Evolutionary conservation across 2,113 vertebrate genomes (phyloP).

Genomic region (Anoura caudifer): DNA sequence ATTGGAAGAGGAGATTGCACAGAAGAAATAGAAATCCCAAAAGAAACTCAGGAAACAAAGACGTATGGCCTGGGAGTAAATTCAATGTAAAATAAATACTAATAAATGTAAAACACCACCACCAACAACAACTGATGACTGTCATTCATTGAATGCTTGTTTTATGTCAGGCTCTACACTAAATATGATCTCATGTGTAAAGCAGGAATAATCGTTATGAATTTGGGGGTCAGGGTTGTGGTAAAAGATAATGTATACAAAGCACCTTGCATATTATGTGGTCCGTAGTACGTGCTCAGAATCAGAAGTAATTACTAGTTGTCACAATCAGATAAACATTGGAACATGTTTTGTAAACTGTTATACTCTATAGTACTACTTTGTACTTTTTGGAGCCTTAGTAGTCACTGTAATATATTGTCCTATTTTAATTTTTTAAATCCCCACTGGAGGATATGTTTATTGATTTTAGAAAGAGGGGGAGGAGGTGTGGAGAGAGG

Average conservation of each 20-base stretch:
- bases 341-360: background rate
- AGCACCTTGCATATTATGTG: background rate
- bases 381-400: background rate
- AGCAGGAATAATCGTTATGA: background rate
- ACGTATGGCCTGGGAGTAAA: too few relatives aligned
- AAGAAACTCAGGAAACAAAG: too few relatives aligned
- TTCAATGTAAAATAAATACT: too few relatives aligned
- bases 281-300: background rate
- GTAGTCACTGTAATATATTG: background rate
- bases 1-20: too few relatives aligned
- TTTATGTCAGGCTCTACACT: background rate
- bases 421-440: background rate
- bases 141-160: background rate
- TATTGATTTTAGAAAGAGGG: too few relatives aligned
- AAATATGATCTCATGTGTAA: background rate
- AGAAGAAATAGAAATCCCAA: too few relatives aligned
- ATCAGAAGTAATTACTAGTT: background rate
- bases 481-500: too few relatives aligned
- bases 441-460: too few relatives aligned
- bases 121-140: background rate
- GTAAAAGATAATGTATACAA: background rate
- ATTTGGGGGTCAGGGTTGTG: background rate
- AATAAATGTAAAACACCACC: too few relatives aligned
- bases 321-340: background rate
- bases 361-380: background rate